phyloP scores from a whole-genome alignment of 2,113 vertebrate species.

The Talpa occidentalis region DNA sequence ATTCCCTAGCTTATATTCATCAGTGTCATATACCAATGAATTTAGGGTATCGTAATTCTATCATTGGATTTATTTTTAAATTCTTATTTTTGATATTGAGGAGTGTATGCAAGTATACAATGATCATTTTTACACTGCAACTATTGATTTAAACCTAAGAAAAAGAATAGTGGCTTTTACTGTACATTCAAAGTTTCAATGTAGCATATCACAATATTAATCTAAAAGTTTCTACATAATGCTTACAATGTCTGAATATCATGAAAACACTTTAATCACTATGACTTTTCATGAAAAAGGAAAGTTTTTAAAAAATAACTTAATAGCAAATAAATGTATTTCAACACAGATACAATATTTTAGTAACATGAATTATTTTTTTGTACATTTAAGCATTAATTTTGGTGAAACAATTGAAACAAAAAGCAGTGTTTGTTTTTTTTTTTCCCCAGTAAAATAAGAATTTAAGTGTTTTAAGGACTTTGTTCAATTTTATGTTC shows the following conservation, averaged over 20 bases:
- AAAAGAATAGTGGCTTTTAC: background rate
- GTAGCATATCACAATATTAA: background rate
- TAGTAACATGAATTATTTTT: background rate
- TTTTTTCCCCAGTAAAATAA: background rate
- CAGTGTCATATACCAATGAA: background rate
- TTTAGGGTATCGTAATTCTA: background rate
- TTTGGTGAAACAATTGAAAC: background rate
- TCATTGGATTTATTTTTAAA: conserved; percentile 15
- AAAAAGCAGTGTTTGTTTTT: background rate
- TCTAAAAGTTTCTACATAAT: background rate
- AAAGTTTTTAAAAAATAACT: background rate
- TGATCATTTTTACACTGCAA: background rate
- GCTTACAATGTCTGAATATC: background rate
- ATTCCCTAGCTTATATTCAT: background rate
- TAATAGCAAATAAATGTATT: background rate
- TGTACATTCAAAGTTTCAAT: background rate
- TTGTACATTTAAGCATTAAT: background rate
- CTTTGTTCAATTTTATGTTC: background rate
- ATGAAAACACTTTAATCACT: background rate
- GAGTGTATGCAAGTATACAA: background rate
- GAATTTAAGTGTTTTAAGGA: background rate
- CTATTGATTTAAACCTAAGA: background rate
- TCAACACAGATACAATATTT: background rate
- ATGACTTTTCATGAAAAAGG: background rate
- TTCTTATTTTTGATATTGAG: background rate